These are phyloP conservation scores for Diachasma alloeum DNA, from an alignment of 1,140 invertebrate species.

Conservation along the genomic window DNA sequence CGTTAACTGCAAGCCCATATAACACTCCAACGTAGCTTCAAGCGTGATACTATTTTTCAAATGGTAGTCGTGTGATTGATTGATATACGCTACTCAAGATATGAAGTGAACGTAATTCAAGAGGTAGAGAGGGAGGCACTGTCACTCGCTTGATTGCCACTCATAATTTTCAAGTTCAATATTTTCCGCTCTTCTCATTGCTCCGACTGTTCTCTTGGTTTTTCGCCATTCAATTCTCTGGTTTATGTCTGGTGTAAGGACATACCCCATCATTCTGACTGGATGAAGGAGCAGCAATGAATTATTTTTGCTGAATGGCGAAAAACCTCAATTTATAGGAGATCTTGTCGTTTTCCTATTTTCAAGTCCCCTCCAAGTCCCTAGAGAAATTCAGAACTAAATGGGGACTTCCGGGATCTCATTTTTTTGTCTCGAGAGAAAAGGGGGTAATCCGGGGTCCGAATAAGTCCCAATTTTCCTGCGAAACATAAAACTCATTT, in stretches of 20 bases:
- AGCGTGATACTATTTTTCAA: not conserved
- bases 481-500: too few species aligned
- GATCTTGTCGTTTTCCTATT: too few species aligned
- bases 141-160: not conserved
- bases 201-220: not conserved
- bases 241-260: not conserved
- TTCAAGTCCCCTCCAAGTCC: too few species aligned
- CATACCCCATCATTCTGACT: not conserved
- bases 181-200: not conserved
- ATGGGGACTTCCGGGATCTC: too few species aligned
- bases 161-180: slow-evolving; percentile 10
- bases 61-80: not conserved
- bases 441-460: too few species aligned
- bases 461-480: too few species aligned
- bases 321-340: too few species aligned
- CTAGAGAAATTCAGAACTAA: too few species aligned
- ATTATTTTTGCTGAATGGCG: too few species aligned
- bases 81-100: not conserved
- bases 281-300: not conserved
- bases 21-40: not conserved
- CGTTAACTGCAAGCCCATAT: not conserved
- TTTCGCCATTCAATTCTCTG: not conserved
- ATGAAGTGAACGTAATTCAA: not conserved
- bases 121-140: not conserved
- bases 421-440: too few species aligned